phyloP scores from a whole-genome alignment of 2,113 vertebrate genomes.

The Sialia sialis region DNA sequence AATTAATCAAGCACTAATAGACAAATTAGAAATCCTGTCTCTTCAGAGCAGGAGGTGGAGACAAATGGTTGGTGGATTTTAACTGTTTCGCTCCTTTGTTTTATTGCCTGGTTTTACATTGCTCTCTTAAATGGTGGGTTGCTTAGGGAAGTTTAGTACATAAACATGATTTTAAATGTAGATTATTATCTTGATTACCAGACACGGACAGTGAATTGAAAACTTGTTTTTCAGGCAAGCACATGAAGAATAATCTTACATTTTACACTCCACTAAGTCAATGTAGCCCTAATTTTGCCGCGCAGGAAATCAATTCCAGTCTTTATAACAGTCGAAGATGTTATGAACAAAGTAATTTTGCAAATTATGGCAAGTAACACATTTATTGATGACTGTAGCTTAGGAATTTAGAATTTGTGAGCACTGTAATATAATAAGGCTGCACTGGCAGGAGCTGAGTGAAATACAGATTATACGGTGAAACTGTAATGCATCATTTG shows the following conservation, averaged over 20 bases:
- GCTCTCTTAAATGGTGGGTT: not conserved
- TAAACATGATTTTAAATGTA: constrained; percentile 58
- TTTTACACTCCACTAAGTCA: constrained; percentile 78
- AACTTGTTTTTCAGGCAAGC: constrained; percentile 74
- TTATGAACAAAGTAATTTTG: constrained; percentile 82
- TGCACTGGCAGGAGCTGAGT: constrained; percentile 58
- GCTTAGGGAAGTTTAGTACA: not conserved
- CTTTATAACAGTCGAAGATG: constrained; percentile 78
- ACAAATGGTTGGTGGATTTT: constrained; percentile 54
- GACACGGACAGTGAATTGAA: constrained; percentile 59
- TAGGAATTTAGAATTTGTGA: constrained; percentile 75
- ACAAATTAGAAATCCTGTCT: constrained; percentile 54
- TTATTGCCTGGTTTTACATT: not conserved
- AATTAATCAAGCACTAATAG: constrained; percentile 69
- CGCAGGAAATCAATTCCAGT: constrained; percentile 77
- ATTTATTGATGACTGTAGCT: constrained; percentile 81
- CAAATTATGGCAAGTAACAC: constrained; percentile 78
- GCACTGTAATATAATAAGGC: constrained; percentile 70
- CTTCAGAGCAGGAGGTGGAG: constrained; percentile 55
- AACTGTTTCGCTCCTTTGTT: constrained; percentile 40
- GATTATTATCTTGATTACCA: constrained; percentile 66
- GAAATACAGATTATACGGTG: constrained; percentile 76
- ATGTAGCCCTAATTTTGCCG: constrained; percentile 76
- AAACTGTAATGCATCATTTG: constrained; percentile 81
- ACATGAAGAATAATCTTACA: constrained; percentile 77